These are phyloP conservation scores for Colletes latitarsis DNA, from an alignment of 1,140 invertebrate genomes.

Conservation along the genomic window DNA sequence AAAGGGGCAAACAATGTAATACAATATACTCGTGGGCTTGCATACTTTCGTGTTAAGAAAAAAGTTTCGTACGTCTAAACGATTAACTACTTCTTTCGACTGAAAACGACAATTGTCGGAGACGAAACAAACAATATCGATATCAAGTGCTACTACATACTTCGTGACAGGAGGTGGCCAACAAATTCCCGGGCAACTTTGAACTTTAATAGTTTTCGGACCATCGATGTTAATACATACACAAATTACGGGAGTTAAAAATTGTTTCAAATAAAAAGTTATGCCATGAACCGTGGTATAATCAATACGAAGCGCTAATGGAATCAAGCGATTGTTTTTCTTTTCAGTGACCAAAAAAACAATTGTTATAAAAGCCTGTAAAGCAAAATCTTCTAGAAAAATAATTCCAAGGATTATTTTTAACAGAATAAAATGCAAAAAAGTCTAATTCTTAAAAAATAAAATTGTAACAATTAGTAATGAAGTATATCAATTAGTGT, in stretches of 20 bases:
- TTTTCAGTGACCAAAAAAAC: too few relatives aligned
- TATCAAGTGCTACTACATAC: not conserved
- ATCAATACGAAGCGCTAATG: too few relatives aligned
- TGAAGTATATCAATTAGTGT: not conserved
- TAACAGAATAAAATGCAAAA: too few relatives aligned
- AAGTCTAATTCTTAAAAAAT: too few relatives aligned
- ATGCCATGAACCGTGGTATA: too few relatives aligned
- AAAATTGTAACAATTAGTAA: too few relatives aligned
- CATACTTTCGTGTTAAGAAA: conserved; percentile 1
- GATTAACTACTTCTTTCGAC: not conserved
- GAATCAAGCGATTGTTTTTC: too few relatives aligned
- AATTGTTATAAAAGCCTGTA: too few relatives aligned
- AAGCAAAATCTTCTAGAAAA: too few relatives aligned
- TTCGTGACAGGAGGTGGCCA: not conserved
- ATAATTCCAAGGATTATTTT: too few relatives aligned
- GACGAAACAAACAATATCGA: not conserved
- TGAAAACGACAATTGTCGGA: not conserved
- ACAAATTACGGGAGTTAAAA: not conserved
- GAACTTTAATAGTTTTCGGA: not conserved
- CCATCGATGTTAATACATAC: not conserved
- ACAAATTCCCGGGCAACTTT: conserved; percentile 10
- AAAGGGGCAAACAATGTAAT: conserved; percentile 18
- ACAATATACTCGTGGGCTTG: conserved; percentile 6
- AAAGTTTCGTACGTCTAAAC: not conserved
- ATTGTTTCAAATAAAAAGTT: not conserved